Evolutionary conservation across 2,113 vertebrate species (phyloP).

Genomic region (Tenrec ecaudatus): DNA sequence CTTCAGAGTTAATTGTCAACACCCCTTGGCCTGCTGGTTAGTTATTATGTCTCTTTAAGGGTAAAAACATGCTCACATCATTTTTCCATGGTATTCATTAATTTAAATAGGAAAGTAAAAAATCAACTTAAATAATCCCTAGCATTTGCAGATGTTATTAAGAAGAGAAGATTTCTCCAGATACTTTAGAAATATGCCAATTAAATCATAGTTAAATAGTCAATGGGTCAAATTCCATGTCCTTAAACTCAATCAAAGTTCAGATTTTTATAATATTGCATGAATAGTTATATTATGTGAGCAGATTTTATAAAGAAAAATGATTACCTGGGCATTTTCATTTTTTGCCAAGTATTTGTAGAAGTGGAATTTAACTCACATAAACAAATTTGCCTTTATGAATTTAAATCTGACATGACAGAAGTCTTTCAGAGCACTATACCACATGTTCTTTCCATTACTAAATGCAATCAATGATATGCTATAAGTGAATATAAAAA

Average conservation of each 20-base stretch:
- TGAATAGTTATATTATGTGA: slow-evolving; percentile 17
- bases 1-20: slow-evolving; percentile 56
- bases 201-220: slow-evolving; percentile 66
- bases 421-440: slow-evolving; percentile 50
- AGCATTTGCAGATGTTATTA: slow-evolving; percentile 49
- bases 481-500: slow-evolving; percentile 57
- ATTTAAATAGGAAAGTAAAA: slow-evolving; percentile 68
- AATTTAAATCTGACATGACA: slow-evolving; percentile 42
- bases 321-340: slow-evolving; percentile 53
- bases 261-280: slow-evolving; percentile 12
- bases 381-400: slow-evolving; percentile 66
- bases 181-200: slow-evolving; percentile 50
- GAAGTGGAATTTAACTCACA: slow-evolving; percentile 62
- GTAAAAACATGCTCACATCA: slow-evolving; percentile 58
- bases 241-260: slow-evolving; percentile 57
- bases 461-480: slow-evolving; percentile 31
- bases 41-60: slow-evolving; percentile 57
- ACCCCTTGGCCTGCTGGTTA: slow-evolving; percentile 47
- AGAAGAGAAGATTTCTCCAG: slow-evolving; percentile 68
- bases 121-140: slow-evolving; percentile 43
- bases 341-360: slow-evolving; percentile 66
- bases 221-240: slow-evolving; percentile 57
- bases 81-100: slow-evolving; percentile 66
- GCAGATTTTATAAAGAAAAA: background rate
- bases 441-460: slow-evolving; percentile 64